Conservation (phyloP, 2,797 vertebrate genomes). For the Salmo trutta region DNA sequence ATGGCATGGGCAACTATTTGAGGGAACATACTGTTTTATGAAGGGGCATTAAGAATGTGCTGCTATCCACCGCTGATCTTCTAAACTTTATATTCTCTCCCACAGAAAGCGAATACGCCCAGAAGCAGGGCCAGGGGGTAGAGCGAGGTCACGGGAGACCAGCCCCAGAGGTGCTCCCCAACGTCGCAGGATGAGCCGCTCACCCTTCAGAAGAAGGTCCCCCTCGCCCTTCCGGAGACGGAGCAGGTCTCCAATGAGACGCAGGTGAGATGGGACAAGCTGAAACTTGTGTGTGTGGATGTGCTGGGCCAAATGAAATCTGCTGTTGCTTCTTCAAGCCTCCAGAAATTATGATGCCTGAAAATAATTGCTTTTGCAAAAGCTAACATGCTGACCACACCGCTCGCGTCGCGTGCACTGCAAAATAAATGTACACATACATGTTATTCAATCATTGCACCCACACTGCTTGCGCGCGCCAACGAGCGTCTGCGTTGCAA, state of each 20-base stretch:
- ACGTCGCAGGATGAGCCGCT: slow-evolving; percentile 86
- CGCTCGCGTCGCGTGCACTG: too few species aligned
- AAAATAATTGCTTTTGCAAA: too few species aligned
- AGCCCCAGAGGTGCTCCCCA: slow-evolving; percentile 72
- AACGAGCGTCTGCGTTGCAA: too few species aligned
- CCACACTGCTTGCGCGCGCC: too few species aligned
- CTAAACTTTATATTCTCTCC: not conserved
- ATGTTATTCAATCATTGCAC: too few species aligned
- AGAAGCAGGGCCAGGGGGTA: slow-evolving; percentile 74
- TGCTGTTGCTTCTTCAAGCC: too few species aligned
- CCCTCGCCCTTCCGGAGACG: slow-evolving; percentile 85
- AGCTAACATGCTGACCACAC: too few species aligned
- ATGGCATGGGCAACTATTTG: not conserved
- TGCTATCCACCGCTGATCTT: not conserved
- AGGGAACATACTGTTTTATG: not conserved
- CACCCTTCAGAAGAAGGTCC: slow-evolving; percentile 88
- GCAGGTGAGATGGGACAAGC: slow-evolving; percentile 64
- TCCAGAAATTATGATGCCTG: too few species aligned
- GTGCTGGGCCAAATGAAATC: too few species aligned
- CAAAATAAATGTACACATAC: too few species aligned
- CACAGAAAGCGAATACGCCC: slow-evolving; percentile 84
- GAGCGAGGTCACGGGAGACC: slow-evolving; percentile 84
- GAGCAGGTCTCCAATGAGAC: slow-evolving; percentile 85
- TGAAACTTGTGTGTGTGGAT: not conserved
- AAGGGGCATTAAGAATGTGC: not conserved